Evolutionary conservation across 2,888 invertebrate genomes (phyloP).

Genomic region (Idaea dimidiata): DNA sequence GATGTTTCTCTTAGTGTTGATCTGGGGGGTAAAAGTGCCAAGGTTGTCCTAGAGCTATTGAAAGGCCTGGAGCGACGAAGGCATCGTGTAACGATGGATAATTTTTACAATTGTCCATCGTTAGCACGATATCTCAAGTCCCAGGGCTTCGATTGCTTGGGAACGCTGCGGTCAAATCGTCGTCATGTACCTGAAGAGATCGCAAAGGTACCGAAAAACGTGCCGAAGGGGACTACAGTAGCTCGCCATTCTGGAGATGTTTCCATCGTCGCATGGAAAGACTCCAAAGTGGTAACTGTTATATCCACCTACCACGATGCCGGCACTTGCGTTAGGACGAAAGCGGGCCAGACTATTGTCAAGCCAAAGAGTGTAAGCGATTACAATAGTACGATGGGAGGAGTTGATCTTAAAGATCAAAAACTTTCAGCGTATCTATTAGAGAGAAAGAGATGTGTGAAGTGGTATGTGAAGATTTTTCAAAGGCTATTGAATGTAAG

Average conservation of each 20-base stretch:
- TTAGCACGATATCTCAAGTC: conserved; percentile 28
- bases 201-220: conserved; percentile 14
- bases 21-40: too few species aligned
- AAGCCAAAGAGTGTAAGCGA: too few species aligned
- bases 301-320: too few species aligned
- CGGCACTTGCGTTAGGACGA: too few species aligned
- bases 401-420: conserved; percentile 2
- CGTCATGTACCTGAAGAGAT: conserved; percentile 20
- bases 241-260: conserved; percentile 10
- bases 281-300: too few species aligned
- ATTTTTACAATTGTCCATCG: conserved; percentile 10
- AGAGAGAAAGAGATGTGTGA: conserved; percentile 7
- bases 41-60: too few species aligned
- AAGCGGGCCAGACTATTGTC: too few species aligned
- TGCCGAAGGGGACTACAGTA: conserved; percentile 14
- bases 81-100: conserved; percentile 23
- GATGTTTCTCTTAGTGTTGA: too few species aligned
- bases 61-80: too few species aligned
- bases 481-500: conserved; percentile 26
- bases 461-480: conserved; percentile 30
- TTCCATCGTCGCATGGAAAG: conserved; percentile 25
- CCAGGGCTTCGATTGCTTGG: conserved; percentile 28
- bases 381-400: conserved; percentile 27
- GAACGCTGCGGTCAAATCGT: conserved; percentile 26
- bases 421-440: conserved; percentile 3